phyloP scores from a whole-genome alignment of 2,113 vertebrate species.

The Pachyramphus minor region DNA sequence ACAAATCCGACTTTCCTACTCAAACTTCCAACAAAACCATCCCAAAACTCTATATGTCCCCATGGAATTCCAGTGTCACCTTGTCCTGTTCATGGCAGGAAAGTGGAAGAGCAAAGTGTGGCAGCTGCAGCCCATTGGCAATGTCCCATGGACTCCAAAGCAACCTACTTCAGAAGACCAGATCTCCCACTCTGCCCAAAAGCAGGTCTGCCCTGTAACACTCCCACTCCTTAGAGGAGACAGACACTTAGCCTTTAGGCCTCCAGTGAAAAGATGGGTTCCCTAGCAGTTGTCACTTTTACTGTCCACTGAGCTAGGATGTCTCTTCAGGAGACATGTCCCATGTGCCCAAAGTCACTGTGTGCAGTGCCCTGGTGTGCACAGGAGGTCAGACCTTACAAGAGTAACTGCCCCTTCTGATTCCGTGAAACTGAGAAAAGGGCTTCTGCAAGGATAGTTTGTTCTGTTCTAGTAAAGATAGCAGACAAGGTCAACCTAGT shows the following conservation, averaged over 20 bases:
- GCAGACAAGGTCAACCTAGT: too few relatives aligned
- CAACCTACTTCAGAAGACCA: not conserved
- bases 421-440: too few relatives aligned
- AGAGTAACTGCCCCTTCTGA: not conserved
- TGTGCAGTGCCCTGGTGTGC: not conserved
- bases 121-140: not conserved
- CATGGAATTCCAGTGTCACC: not conserved
- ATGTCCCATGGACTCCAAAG: not conserved
- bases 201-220: not conserved
- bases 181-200: not conserved
- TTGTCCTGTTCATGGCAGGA: not conserved
- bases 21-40: not conserved
- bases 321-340: not conserved
- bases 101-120: not conserved
- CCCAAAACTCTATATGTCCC: not conserved
- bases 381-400: not conserved
- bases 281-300: not conserved
- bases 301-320: not conserved
- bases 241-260: not conserved
- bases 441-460: too few relatives aligned
- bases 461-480: too few relatives aligned
- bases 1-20: not conserved
- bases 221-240: not conserved
- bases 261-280: not conserved
- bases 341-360: not conserved